phyloP scores from a whole-genome alignment of 2,888 invertebrate genomes.

The Andrena flavipes region DNA sequence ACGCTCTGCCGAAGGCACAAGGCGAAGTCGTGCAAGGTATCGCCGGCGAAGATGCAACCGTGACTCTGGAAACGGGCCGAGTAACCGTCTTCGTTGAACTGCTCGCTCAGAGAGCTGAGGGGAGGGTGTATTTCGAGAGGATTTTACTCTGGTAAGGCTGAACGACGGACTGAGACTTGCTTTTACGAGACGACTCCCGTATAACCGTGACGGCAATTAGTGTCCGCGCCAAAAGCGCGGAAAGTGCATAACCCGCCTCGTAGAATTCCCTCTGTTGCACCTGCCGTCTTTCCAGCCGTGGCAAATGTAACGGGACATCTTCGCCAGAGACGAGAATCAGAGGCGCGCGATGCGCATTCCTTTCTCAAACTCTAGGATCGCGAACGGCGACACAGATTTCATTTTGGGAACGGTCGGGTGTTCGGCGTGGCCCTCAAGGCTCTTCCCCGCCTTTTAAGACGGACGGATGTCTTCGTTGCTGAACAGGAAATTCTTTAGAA shows the following conservation, averaged over 20 bases:
- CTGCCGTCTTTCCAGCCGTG: neutral
- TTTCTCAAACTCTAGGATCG: conserved; percentile 20
- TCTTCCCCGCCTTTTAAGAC: too few relatives aligned
- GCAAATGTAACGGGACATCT: conserved; percentile 53
- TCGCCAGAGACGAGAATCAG: conserved; percentile 42
- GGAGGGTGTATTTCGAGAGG: conserved; percentile 31
- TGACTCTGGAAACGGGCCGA: neutral
- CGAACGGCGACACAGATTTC: neutral
- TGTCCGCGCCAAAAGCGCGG: conserved; percentile 58
- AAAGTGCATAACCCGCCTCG: conserved; percentile 54
- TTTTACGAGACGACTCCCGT: conserved; percentile 32
- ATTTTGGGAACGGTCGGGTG: conserved; percentile 16
- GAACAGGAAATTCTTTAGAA: too few relatives aligned
- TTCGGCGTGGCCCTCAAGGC: too few relatives aligned
- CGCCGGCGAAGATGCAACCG: neutral
- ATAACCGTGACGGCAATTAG: conserved; percentile 55
- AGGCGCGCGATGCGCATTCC: conserved; percentile 49
- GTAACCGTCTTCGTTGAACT: conserved; percentile 4
- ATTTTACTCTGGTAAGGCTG: conserved; percentile 52
- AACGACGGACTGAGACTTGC: conserved; percentile 54
- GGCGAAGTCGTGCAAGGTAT: neutral
- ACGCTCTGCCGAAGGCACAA: neutral
- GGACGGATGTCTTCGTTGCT: too few relatives aligned
- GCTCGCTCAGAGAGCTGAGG: neutral
- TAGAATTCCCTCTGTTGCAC: conserved; percentile 35